Percentiles rank a stretch among this genome's conserved stretches.
Evolutionary conservation across 2,113 vertebrate species (phyloP).

Genomic region (Macrotus californicus): DNA sequence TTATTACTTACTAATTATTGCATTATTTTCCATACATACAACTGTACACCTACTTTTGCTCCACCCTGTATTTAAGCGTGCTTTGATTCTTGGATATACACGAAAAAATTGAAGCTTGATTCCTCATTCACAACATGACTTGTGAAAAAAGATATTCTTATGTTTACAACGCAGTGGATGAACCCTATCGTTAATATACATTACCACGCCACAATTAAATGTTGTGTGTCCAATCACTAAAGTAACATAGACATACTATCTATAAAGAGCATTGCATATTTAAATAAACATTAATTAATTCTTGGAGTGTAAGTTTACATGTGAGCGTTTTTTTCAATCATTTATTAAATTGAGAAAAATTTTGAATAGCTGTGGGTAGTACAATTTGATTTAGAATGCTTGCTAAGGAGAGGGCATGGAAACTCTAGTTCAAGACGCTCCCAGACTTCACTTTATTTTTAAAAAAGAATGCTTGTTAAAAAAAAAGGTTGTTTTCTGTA

Average conservation of each 20-base stretch:
- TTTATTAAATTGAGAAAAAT: neutral
- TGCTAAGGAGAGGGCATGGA: neutral
- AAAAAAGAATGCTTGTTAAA: neutral
- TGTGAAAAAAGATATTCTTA: neutral
- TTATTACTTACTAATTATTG: too few relatives aligned
- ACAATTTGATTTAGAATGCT: neutral
- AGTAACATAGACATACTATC: neutral
- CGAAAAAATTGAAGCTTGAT: neutral
- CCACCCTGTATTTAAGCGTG: neutral
- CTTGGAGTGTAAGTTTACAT: neutral
- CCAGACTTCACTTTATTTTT: too few relatives aligned
- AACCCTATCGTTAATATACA: neutral
- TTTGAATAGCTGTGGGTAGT: neutral
- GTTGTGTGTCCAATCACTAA: neutral
- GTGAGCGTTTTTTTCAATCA: neutral
- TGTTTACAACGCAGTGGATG: neutral
- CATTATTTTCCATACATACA: too few relatives aligned
- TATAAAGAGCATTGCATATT: neutral
- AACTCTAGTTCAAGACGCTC: too few relatives aligned
- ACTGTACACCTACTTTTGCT: neutral
- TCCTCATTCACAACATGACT: neutral
- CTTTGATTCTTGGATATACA: constrained; percentile 6
- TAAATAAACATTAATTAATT: neutral
- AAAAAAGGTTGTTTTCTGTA: neutral
- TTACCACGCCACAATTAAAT: neutral